Conservation (phyloP, 1,140 invertebrate genomes). For the Drosophila lacteicornis region DNA sequence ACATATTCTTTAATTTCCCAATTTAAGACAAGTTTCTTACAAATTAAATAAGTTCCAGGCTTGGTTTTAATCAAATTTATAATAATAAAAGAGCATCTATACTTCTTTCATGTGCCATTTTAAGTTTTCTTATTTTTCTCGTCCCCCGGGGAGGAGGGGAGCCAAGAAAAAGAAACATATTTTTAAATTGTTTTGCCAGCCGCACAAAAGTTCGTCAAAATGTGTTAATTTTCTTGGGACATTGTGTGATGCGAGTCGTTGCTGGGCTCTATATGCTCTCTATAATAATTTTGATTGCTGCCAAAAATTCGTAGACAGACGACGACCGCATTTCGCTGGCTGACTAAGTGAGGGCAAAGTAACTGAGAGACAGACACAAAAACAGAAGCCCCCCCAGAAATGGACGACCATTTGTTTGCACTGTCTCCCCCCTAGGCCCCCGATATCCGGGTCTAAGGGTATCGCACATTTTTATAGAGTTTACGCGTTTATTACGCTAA, state of each 20-base stretch:
- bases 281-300: conserved; percentile 77
- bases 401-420: conserved; percentile 6
- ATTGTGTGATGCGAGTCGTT: conserved; percentile 41
- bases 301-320: conserved; percentile 75
- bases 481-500: conserved; percentile 60
- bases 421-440: background rate
- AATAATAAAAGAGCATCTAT: conserved; percentile 1
- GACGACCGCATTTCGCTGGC: conserved; percentile 57
- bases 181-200: conserved; percentile 67
- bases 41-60: too few species aligned
- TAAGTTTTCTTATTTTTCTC: conserved; percentile 11
- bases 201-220: conserved; percentile 57
- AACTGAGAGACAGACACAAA: conserved; percentile 1
- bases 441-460: conserved; percentile 34
- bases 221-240: conserved; percentile 73
- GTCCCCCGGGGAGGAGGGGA: background rate
- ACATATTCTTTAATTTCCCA: too few species aligned
- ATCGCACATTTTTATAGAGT: conserved; percentile 24
- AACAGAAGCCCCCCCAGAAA: background rate
- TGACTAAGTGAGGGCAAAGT: conserved; percentile 47
- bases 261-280: conserved; percentile 25
- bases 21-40: too few species aligned
- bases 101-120: conserved; percentile 29
- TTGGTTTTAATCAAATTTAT: too few species aligned
- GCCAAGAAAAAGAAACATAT: conserved; percentile 34